Evolutionary conservation across 2,888 invertebrate species (phyloP).

Genomic region (Tortricodes alternella): DNA sequence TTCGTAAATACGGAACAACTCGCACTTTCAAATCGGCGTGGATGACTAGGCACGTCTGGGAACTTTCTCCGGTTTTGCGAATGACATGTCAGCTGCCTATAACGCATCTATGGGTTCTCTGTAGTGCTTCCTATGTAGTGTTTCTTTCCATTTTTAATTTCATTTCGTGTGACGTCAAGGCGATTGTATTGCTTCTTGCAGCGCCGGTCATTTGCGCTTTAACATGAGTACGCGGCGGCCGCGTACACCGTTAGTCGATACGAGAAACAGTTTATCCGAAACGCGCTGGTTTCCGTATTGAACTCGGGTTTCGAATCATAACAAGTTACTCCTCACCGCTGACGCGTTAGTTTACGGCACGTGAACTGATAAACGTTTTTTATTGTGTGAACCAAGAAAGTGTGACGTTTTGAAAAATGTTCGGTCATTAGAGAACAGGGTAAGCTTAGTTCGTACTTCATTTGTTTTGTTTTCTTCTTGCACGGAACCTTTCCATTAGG

Average conservation of each 20-base stretch:
- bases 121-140: slow-evolving; percentile 61
- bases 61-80: slow-evolving; percentile 60
- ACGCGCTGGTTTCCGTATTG: slow-evolving; percentile 47
- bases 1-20: slow-evolving; percentile 51
- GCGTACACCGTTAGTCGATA: slow-evolving; percentile 42
- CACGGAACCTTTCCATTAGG: slow-evolving; percentile 19
- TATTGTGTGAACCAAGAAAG: slow-evolving; percentile 12
- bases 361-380: slow-evolving; percentile 14
- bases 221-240: slow-evolving; percentile 64
- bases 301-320: slow-evolving; percentile 44
- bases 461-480: slow-evolving; percentile 52
- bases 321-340: slow-evolving; percentile 42
- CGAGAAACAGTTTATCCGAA: slow-evolving; percentile 30
- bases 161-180: slow-evolving; percentile 65
- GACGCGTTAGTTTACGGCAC: slow-evolving; percentile 49
- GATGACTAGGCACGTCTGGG: slow-evolving; percentile 54
- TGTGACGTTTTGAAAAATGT: slow-evolving; percentile 58
- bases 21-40: slow-evolving; percentile 67
- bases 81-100: slow-evolving; percentile 51
- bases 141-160: slow-evolving; percentile 63
- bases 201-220: slow-evolving; percentile 63
- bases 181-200: slow-evolving; percentile 61
- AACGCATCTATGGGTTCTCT: slow-evolving; percentile 57
- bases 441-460: slow-evolving; percentile 54
- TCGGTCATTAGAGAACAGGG: slow-evolving; percentile 68